Conservation (phyloP, 2,113 vertebrate genomes). For the Ceyx melanurus region DNA sequence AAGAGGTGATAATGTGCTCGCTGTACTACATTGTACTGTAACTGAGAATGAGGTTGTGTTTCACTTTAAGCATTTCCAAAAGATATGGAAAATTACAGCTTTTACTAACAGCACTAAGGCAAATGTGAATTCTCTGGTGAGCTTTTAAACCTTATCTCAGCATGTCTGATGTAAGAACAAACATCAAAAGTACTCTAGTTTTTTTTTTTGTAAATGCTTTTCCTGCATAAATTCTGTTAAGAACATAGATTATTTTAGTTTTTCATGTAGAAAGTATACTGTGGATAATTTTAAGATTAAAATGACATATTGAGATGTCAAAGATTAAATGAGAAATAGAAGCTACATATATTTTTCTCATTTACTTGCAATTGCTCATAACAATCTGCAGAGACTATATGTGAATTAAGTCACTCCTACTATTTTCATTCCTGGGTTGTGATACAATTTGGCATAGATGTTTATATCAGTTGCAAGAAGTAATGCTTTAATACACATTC, state of each 20-base stretch:
- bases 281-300: slow-evolving; percentile 12
- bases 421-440: not conserved
- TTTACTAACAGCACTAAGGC: not conserved
- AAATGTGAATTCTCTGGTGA: slow-evolving; percentile 20
- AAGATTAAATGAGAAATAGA: slow-evolving; percentile 11
- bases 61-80: slow-evolving; percentile 12
- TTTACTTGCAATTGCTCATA: not conserved
- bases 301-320: not conserved
- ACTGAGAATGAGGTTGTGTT: not conserved
- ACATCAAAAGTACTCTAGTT: not conserved
- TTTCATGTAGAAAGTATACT: not conserved
- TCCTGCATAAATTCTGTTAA: not conserved
- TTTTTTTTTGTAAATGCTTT: not conserved
- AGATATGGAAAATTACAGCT: slow-evolving; percentile 20
- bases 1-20: not conserved
- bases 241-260: not conserved
- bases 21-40: not conserved
- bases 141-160: not conserved
- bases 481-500: not conserved
- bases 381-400: not conserved
- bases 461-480: not conserved
- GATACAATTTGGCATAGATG: not conserved
- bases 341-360: not conserved
- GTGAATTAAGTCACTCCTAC: not conserved
- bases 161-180: not conserved